phyloP scores from a whole-genome alignment of 2,888 invertebrate genomes.

The Gonocerus acuteangulatus region DNA sequence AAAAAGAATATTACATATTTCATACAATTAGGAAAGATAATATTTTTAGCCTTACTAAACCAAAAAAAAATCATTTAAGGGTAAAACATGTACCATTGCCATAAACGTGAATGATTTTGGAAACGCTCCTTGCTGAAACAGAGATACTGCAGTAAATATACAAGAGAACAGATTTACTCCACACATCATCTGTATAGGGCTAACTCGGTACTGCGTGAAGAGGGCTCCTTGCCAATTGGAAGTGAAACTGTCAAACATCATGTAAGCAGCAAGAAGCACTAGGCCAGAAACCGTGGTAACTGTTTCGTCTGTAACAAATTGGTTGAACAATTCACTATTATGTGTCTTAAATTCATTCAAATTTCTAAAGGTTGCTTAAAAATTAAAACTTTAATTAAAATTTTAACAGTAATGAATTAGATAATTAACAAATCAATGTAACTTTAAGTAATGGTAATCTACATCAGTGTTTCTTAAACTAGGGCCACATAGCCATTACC shows the following conservation, averaged over 20 bases:
- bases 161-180: constrained; percentile 92
- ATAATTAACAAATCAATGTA: no score
- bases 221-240: constrained; percentile 95
- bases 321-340: neutral
- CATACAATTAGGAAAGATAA: no score
- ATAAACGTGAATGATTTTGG: constrained; percentile 63
- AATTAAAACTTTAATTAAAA: no score
- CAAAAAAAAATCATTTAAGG: neutral
- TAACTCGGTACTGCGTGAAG: constrained; percentile 70
- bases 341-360: no score
- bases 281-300: constrained; percentile 76
- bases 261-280: constrained; percentile 78
- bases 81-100: constrained; percentile 48
- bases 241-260: constrained; percentile 94
- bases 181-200: constrained; percentile 88
- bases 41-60: no score
- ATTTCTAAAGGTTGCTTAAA: no score
- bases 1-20: no score
- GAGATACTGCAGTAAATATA: constrained; percentile 73
- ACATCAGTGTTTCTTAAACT: no score
- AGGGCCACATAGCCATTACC: no score
- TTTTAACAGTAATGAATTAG: no score
- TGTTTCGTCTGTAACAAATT: constrained; percentile 49
- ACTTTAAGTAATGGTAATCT: no score
- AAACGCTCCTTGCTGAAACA: constrained; percentile 80